Percentiles rank a stretch among this genome's conserved stretches.
phyloP scores from a whole-genome alignment of 2,888 invertebrate genomes.

The Drosophila fulvimacula region DNA sequence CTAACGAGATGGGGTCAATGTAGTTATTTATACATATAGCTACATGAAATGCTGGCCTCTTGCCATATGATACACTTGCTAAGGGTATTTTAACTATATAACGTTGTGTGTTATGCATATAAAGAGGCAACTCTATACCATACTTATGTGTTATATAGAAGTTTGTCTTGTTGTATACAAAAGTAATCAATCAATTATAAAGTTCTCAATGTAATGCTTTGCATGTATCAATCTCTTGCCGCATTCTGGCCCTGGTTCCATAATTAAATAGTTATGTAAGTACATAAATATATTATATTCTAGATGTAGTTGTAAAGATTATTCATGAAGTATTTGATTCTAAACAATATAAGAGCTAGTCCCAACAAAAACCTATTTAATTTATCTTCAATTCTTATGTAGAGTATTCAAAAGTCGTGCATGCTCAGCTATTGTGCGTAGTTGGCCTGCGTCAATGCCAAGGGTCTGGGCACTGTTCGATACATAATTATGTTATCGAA shows the following conservation, averaged over 20 bases:
- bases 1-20: slow-evolving; percentile 6
- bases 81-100: not conserved
- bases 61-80: slow-evolving; percentile 50
- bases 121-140: not conserved
- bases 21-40: slow-evolving; percentile 43
- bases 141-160: not conserved
- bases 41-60: slow-evolving; percentile 51
- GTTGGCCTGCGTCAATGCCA: slow-evolving; percentile 58
- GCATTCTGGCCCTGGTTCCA: not conserved
- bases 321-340: not conserved
- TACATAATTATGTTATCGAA: slow-evolving; percentile 22
- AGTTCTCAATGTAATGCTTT: not conserved
- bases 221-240: not conserved
- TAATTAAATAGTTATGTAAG: not conserved
- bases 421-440: not conserved
- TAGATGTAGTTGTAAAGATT: not conserved
- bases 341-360: not conserved
- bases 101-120: not conserved
- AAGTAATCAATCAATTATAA: not conserved
- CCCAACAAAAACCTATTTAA: not conserved
- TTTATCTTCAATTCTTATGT: not conserved
- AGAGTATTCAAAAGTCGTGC: not conserved
- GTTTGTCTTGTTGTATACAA: not conserved
- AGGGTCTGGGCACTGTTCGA: slow-evolving; percentile 24
- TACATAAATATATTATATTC: not conserved